Base-by-base conservation (phyloP, 2,113 vertebrate genomes). In the Turnix velox region DNA sequence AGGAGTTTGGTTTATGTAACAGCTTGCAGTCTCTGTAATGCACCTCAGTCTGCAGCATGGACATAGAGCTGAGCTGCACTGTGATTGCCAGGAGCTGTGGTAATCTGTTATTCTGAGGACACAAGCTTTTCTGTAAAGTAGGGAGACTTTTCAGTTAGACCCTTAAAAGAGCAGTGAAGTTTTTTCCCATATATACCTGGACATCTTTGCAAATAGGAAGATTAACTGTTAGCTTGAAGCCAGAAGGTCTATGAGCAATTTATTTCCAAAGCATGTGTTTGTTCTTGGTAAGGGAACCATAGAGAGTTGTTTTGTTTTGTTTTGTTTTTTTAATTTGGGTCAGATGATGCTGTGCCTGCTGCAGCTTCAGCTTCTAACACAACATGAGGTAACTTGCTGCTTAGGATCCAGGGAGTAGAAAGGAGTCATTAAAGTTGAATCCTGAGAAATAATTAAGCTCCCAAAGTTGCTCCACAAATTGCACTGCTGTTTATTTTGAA, bases 191-290 rank as follows among this genome's bases (percentile, higher is more conserved):
- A 43, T 94, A 75, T 93, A 91, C 88, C 93, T 91, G 93, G 68
- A 86, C 67, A 88, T 90, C 83, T 52, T 43, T 71, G 65, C 79
- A 81, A 95, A 93, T 68, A 72, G 67, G 42, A 79, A 93, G 87
- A 92, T 93, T 93, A 94, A 90, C 83, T 75, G 71, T 57, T 68
- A 76, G 57, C 88, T 95, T 92, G 73, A 75, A 95, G 83, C 42
- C 61, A 88, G 88, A 87, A 84, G 79, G 80, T 69, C 88, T 88
- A 82, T 46, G 11, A 94, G 61, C 92, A 90, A 90, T 95, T 95
- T 93, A 81, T 73, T 95, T 84, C 49, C 55, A 62, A 81, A 61
- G 75, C 46, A 43, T 62, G 31, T 74, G 71, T 87, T 93, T 92
- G 67, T 28, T 91, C 54, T 77, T 83, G n/a, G 81, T 42, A 68